A percentile compares a stretch with the other conserved stretches of the same genome.
Conservation (phyloP, 1,140 invertebrate species). For the Calliphora vicina region DNA sequence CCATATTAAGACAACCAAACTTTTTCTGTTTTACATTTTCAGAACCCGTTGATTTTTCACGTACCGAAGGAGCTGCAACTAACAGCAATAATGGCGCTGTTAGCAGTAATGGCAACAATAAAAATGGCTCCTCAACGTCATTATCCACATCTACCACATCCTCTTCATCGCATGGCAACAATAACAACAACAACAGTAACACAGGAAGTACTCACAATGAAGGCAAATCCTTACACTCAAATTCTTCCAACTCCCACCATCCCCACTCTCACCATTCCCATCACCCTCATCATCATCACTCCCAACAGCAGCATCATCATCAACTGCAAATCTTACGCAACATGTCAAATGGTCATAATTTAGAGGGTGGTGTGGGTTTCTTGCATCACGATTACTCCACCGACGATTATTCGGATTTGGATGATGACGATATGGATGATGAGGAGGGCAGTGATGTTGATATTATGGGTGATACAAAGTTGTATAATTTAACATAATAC, state of each 20-base stretch:
- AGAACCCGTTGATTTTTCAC: conserved; percentile 63
- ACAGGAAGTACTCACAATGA: neutral
- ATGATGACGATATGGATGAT: conserved; percentile 58
- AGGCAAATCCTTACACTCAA: neutral
- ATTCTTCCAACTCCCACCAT: neutral
- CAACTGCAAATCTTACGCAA: conserved; percentile 51
- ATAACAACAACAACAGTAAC: neutral
- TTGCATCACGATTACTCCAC: conserved; percentile 55
- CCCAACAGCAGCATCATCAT: conserved; percentile 16
- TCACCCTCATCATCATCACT: conserved; percentile 17
- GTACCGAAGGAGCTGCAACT: conserved; percentile 44
- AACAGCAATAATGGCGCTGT: conserved; percentile 22
- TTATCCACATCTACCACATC: conserved; percentile 1
- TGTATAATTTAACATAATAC: conserved; percentile 60
- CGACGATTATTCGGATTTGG: conserved; percentile 42
- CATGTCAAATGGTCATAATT: conserved; percentile 37
- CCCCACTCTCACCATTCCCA: neutral
- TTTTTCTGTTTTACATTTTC: conserved; percentile 26
- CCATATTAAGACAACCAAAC: neutral
- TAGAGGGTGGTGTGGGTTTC: conserved; percentile 47
- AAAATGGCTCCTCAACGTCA: conserved; percentile 11
- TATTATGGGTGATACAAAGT: conserved; percentile 59
- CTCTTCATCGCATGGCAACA: conserved; percentile 21
- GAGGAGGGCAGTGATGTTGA: conserved; percentile 62
- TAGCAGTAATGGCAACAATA: conserved; percentile 11